A percentile compares a stretch with the other conserved stretches of the same genome.
Conservation (phyloP, 2,888 invertebrate species). For the Megaustenia siamemsis region DNA sequence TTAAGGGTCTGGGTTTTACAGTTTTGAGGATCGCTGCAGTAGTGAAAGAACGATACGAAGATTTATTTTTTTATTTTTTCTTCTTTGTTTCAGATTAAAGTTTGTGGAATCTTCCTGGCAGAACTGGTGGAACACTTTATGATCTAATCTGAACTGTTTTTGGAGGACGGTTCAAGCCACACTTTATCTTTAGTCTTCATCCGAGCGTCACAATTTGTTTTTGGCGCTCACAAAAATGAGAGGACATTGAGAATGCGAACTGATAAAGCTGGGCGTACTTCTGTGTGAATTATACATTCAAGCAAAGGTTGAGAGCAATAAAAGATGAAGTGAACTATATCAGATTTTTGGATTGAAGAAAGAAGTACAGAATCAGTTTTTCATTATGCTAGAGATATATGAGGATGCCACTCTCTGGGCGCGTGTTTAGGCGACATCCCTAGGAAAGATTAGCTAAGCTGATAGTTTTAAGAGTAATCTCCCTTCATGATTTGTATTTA, state of each 20-base stretch:
- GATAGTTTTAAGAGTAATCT: too few relatives aligned
- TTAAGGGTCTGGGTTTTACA: too few relatives aligned
- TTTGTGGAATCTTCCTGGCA: neutral
- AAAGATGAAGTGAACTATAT: slow-evolving; percentile 3
- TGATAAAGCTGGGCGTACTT: slow-evolving; percentile 29
- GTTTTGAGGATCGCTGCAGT: too few relatives aligned
- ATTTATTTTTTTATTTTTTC: slow-evolving; percentile 5
- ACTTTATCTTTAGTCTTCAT: slow-evolving; percentile 20
- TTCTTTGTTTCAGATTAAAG: slow-evolving; percentile 23
- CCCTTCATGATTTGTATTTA: too few relatives aligned
- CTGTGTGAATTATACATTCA: slow-evolving; percentile 19
- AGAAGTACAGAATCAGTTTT: neutral
- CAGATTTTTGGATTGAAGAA: neutral
- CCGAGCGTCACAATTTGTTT: slow-evolving; percentile 36
- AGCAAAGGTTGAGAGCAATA: slow-evolving; percentile 1
- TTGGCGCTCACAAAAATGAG: neutral
- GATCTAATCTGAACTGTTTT: slow-evolving; percentile 44
- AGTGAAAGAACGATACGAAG: neutral
- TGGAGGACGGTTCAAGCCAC: neutral
- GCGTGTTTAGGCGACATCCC: slow-evolving; percentile 5
- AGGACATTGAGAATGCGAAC: slow-evolving; percentile 25
- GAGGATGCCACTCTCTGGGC: neutral
- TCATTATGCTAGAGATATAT: slow-evolving; percentile 11
- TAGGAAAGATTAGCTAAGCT: neutral
- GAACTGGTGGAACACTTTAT: slow-evolving; percentile 34